Conservation (phyloP, 2,113 vertebrate species). For the Phylloscopus whistleri region DNA sequence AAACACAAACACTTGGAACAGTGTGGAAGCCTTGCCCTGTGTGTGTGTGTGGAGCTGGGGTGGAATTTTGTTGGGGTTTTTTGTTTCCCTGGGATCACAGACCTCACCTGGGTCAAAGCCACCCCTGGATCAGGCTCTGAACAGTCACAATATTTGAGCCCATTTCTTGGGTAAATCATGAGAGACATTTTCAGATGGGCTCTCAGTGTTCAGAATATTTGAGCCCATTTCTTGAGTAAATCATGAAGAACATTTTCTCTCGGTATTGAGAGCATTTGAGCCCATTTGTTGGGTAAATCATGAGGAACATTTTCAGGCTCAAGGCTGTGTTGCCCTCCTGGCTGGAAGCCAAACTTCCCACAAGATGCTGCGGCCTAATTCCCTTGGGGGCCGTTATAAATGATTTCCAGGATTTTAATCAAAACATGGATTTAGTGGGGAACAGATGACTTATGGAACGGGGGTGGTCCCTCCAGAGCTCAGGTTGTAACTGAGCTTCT, state of each 20-base stretch:
- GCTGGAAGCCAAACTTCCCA: neutral
- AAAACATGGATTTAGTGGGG: neutral
- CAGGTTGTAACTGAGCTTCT: constrained; percentile 19
- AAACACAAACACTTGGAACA: neutral
- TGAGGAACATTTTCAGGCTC: neutral
- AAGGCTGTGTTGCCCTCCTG: neutral
- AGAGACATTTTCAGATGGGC: too few relatives aligned
- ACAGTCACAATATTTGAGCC: neutral
- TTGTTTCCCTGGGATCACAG: neutral
- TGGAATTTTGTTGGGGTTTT: neutral
- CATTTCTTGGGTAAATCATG: neutral
- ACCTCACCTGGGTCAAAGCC: neutral
- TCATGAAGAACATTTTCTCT: neutral
- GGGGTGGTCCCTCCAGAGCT: constrained; percentile 35
- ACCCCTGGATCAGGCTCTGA: neutral
- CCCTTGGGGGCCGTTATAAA: neutral
- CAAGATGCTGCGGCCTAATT: neutral
- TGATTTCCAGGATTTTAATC: constrained; percentile 22
- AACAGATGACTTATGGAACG: constrained; percentile 30
- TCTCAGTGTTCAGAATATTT: too few relatives aligned
- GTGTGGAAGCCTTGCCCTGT: fast-evolving
- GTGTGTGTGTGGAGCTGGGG: neutral
- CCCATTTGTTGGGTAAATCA: neutral
- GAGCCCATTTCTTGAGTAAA: neutral
- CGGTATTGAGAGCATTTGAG: neutral